Evolutionary conservation across 1,140 invertebrate genomes (phyloP), one percentile per base, ranked within the genome.

Genomic region (Nephila pilipes): DNA sequence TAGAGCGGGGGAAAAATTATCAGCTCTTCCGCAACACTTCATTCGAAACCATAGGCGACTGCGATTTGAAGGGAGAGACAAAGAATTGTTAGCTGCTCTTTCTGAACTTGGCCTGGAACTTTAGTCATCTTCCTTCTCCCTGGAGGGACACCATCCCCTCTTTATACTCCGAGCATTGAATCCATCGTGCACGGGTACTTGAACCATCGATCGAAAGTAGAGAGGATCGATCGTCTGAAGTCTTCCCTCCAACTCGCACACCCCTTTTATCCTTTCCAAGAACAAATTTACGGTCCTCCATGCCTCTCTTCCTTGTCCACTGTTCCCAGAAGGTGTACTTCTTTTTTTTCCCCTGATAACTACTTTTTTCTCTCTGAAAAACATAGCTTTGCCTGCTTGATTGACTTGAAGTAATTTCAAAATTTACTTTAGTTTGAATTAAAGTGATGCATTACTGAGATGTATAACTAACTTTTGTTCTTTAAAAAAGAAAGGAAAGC

Each of bases 161-260:
- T 22, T 29, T 36, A 14, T 55, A 18, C 65, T 20, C 58, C 10
- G 14, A 29, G 65, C 38, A 75, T 36, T 79, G 63, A 57, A 89
- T 89, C 87, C 87, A 89, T 89, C 87, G 58, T 79, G 87, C 87
- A 89, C 58, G 87, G 87, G 63, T 79, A 89, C 87, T 89, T 89
- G 87, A 89, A 89, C 29, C 87, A 89, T 89, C 87, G 87, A 89
- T 89, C 87, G 63, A 38, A 89, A 89, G 87, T 79, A 20, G 63
- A 25, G 85, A 38, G 58, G 36, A 89, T 79, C 87, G 87, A 89
- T 89, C 87, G 87, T 89, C 46, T 57, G 87, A 55, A 57, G 55
- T 22, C 87, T 79, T 75, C 46, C 46, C 46, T 46, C 46, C 46
- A 46, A 46, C 46, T 38, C 32, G 22, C 38, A 25, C 54, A 29